Percentiles rank a stretch among this genome's conserved stretches.
Evolutionary conservation across 2,113 vertebrate genomes (phyloP).

Genomic region (Ondatra zibethicus): DNA sequence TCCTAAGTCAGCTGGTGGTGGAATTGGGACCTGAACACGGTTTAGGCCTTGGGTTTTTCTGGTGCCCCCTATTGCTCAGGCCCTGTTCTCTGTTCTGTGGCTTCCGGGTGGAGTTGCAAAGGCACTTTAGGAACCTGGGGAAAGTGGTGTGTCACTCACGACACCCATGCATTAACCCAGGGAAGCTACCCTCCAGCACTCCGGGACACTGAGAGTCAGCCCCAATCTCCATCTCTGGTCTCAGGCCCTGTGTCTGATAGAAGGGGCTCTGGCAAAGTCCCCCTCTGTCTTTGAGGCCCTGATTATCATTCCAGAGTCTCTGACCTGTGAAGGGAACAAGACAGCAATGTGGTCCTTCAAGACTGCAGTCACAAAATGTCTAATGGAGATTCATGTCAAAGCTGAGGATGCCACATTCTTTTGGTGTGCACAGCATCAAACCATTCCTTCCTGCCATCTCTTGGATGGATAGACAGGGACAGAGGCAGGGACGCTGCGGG

Average conservation of each 20-base stretch:
- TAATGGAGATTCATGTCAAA: not conserved
- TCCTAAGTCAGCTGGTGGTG: not conserved
- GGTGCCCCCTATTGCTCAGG: not conserved
- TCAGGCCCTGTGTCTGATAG: not conserved
- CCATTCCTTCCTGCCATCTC: not conserved
- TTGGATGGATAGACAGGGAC: not conserved
- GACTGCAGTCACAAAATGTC: not conserved
- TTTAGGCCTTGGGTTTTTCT: not conserved
- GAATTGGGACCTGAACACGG: not conserved
- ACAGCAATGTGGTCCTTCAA: not conserved
- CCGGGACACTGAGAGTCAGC: not conserved
- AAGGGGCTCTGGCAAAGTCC: not conserved
- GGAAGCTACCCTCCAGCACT: not conserved
- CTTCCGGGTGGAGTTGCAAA: too few relatives aligned
- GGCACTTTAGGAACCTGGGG: not conserved
- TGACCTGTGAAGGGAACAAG: not conserved
- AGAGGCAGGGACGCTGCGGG: not conserved
- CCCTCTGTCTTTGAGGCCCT: not conserved
- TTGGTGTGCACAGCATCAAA: too few relatives aligned
- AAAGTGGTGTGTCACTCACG: not conserved
- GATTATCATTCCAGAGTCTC: not conserved
- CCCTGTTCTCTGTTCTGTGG: not conserved
- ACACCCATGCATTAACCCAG: not conserved
- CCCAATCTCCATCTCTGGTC: not conserved
- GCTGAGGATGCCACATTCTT: not conserved